Percentiles rank a stretch among this genome's conserved stretches.
Conservation (phyloP, 2,888 invertebrate genomes). For the Serripes groenlandicus region DNA sequence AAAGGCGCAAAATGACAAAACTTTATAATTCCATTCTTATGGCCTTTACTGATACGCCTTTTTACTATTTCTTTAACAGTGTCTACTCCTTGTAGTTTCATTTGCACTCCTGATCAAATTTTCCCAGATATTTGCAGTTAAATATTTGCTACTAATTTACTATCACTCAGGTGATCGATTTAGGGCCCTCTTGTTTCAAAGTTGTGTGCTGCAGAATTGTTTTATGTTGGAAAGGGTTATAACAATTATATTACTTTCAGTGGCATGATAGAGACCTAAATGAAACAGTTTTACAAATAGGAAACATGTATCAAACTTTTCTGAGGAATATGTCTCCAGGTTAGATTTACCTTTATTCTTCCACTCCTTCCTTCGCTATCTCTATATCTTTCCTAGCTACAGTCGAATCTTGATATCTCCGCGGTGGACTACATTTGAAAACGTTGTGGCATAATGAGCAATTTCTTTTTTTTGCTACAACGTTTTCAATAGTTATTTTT, state of each 20-base stretch:
- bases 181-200: too few species aligned
- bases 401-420: background rate
- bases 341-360: slow-evolving; percentile 32
- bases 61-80: too few species aligned
- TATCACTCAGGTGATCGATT: too few species aligned
- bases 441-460: background rate
- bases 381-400: too few species aligned
- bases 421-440: background rate
- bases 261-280: slow-evolving; percentile 82
- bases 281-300: slow-evolving; percentile 67
- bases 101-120: too few species aligned
- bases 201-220: background rate
- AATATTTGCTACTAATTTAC: too few species aligned
- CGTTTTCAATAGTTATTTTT: background rate
- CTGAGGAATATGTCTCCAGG: slow-evolving; percentile 73
- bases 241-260: slow-evolving; percentile 63
- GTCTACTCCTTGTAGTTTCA: too few species aligned
- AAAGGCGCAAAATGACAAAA: too few species aligned
- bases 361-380: background rate
- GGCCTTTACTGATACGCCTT: too few species aligned
- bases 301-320: slow-evolving; percentile 68
- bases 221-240: background rate
- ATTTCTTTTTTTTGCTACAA: background rate
- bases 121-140: too few species aligned
- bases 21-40: too few species aligned